Evolutionary conservation across 2,797 vertebrate species (phyloP), one percentile per base, ranked within the genome.

Genomic region (Melanotaenia parkinsoni): DNA sequence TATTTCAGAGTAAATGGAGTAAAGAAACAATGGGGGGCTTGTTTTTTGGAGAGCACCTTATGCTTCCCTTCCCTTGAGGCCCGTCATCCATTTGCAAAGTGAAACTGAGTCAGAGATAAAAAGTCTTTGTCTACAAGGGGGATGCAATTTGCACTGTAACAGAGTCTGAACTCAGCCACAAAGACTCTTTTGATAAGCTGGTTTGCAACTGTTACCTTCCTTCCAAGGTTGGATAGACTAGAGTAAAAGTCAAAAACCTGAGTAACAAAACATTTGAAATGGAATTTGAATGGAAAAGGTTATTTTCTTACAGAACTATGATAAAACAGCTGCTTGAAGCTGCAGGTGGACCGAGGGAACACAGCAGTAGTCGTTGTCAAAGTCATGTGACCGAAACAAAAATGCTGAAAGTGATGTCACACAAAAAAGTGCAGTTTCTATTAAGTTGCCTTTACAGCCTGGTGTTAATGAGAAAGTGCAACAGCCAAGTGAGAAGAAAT

Each of bases 41-140:
- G 93, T 30, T 95, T 89, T 77, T 38, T n/a, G 54, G 67, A n/a
- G 38, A 77, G 65, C 62, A 62, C 74, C 78, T 74, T 69, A 60
- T 88, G 73, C 79, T 72, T 64, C 40, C 74, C 56, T 58, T 76
- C 66, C 77, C 76, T 85, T 88, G 76, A 76, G 67, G 78, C 71
- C 70, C 20, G 74, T 63, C 53, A 28, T 79, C 76, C 67, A 67
- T 81, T 82, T 77, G 80, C 22, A 26, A 77, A 82, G 76, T 47
- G 93, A 91, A 93, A 93, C 83, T 47, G 70, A 91, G 82, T 81
- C 74, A 37, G 64, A 86, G 86, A 92, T 90, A 30, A 87, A 90
- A 85, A 65, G 77, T 79, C 67, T 79, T 60, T 57, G 59, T 60
- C 70, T 79, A 76, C 33, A 56, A 37, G 67, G 62, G 61, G 58